Percentiles rank a stretch among this genome's conserved stretches.
Conservation (phyloP, 2,888 invertebrate genomes). For the Trisateles emortualis region DNA sequence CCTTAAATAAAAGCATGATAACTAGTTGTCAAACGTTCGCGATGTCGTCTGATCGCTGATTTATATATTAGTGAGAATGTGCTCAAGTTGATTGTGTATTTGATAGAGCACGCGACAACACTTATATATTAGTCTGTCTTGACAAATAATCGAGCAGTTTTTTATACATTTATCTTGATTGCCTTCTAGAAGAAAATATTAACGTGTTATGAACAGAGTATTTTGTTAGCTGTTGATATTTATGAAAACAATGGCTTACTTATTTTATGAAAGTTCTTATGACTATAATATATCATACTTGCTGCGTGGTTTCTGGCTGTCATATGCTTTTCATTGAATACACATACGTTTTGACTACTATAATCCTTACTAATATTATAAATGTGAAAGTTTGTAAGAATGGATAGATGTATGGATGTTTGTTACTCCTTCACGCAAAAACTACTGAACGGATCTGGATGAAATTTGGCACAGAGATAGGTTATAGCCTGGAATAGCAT, state of each 20-base stretch:
- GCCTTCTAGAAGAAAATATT: slow-evolving; percentile 2
- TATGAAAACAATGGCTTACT: background rate
- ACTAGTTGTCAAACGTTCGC: slow-evolving; percentile 59
- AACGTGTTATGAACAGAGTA: background rate
- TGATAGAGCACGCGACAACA: slow-evolving; percentile 63
- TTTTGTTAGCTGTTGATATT: background rate
- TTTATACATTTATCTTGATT: slow-evolving; percentile 35
- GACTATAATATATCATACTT: too few species aligned
- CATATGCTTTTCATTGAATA: too few species aligned
- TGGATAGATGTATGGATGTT: too few species aligned
- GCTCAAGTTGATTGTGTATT: slow-evolving; percentile 75
- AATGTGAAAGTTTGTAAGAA: too few species aligned
- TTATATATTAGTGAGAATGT: slow-evolving; percentile 71
- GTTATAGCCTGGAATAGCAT: too few species aligned
- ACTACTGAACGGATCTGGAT: too few species aligned
- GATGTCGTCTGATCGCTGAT: slow-evolving; percentile 71
- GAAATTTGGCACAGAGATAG: too few species aligned
- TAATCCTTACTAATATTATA: too few species aligned
- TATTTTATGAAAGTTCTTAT: background rate
- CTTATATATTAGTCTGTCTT: slow-evolving; percentile 34
- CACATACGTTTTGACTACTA: too few species aligned
- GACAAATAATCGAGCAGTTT: slow-evolving; percentile 35
- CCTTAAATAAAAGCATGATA: slow-evolving; percentile 80
- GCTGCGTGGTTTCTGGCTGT: too few species aligned
- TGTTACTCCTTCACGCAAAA: too few species aligned